A percentile compares a stretch with the other conserved stretches of the same genome.
Evolutionary conservation across 2,797 vertebrate species (phyloP).

Genomic region (Siniperca undulata): DNA sequence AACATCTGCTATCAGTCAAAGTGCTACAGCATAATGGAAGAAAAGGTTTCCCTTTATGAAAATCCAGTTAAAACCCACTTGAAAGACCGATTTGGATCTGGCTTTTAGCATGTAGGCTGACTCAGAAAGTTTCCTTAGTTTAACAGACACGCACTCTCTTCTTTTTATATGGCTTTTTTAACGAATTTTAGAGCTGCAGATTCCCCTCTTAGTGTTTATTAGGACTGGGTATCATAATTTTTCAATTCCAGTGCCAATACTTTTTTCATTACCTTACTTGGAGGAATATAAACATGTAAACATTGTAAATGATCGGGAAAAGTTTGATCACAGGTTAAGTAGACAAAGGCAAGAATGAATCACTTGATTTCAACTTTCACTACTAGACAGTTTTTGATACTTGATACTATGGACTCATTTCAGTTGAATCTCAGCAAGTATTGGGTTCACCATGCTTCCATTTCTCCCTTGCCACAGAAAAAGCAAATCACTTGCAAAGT

Average conservation of each 20-base stretch:
- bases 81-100: background rate
- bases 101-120: background rate
- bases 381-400: too few species aligned
- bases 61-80: background rate
- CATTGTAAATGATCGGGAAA: background rate
- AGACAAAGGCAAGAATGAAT: background rate
- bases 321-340: background rate
- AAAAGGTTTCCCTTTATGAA: background rate
- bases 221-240: background rate
- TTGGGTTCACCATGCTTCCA: too few species aligned
- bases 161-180: background rate
- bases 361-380: too few species aligned
- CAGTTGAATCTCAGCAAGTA: too few species aligned
- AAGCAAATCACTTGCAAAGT: too few species aligned
- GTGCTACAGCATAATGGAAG: background rate
- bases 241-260: background rate
- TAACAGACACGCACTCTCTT: background rate
- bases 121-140: background rate
- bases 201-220: background rate
- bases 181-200: background rate
- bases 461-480: too few species aligned
- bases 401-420: too few species aligned
- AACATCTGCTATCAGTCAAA: slow-evolving; percentile 34
- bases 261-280: too few species aligned
- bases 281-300: background rate